phyloP scores from a whole-genome alignment of 2,797 vertebrate genomes.

The Leuciscus waleckii region DNA sequence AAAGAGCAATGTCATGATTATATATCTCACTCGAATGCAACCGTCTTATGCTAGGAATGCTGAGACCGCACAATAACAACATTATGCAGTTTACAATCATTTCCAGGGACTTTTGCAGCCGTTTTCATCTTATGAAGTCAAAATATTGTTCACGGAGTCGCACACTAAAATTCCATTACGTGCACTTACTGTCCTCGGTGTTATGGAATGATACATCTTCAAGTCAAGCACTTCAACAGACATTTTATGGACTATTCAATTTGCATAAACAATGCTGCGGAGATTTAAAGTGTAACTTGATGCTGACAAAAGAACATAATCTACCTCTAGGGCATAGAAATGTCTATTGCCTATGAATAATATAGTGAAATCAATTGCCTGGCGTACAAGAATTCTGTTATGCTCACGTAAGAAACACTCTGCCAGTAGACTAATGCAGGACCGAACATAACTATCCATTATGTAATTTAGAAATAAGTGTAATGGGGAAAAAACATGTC shows the following conservation, averaged over 20 bases:
- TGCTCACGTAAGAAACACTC: neutral
- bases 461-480: constrained; percentile 18
- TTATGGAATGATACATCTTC: constrained; percentile 36
- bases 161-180: constrained; percentile 15
- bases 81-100: neutral
- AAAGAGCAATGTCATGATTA: constrained; percentile 62
- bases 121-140: constrained; percentile 29
- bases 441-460: neutral
- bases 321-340: constrained; percentile 28
- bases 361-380: constrained; percentile 1
- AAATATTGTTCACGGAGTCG: constrained; percentile 29
- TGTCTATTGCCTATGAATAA: constrained; percentile 36
- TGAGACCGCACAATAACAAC: constrained; percentile 37
- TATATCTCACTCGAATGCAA: constrained; percentile 30
- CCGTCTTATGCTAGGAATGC: constrained; percentile 26
- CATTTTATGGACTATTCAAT: constrained; percentile 42
- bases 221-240: constrained; percentile 30
- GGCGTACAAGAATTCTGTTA: neutral
- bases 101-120: neutral
- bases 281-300: constrained; percentile 43
- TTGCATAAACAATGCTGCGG: constrained; percentile 40
- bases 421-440: neutral
- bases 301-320: constrained; percentile 43
- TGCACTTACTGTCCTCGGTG: constrained; percentile 9
- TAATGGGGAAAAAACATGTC: neutral